A percentile compares a stretch with the other conserved stretches of the same genome.
These are phyloP conservation scores for Drosophila hamatofila DNA, from an alignment of 2,888 invertebrate species.

Conservation along the genomic window DNA sequence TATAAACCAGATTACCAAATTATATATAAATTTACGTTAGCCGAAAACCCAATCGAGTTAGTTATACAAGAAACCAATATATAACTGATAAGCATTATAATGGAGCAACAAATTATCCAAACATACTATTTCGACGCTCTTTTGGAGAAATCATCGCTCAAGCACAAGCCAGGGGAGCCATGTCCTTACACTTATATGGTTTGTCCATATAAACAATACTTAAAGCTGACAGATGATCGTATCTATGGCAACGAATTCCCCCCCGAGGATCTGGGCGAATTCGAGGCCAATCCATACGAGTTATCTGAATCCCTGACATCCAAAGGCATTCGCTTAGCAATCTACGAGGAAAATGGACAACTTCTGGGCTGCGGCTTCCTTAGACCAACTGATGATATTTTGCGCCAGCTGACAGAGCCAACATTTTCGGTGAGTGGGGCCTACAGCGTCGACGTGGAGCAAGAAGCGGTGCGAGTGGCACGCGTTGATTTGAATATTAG, in stretches of 20 bases:
- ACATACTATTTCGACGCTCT: constrained; percentile 51
- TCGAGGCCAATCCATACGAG: constrained; percentile 61
- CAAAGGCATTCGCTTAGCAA: constrained; percentile 45
- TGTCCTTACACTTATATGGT: constrained; percentile 26
- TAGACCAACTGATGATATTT: constrained; percentile 49
- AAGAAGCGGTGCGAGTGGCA: constrained; percentile 50
- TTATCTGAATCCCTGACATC: constrained; percentile 40
- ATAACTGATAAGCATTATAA: constrained; percentile 9
- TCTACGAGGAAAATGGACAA: constrained; percentile 23
- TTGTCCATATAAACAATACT: constrained; percentile 35
- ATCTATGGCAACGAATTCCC: constrained; percentile 33
- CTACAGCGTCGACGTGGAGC: constrained; percentile 45
- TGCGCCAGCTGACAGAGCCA: constrained; percentile 62
- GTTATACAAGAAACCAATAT: background rate
- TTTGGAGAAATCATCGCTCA: constrained; percentile 28
- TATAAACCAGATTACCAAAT: background rate
- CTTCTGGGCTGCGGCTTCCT: constrained; percentile 57
- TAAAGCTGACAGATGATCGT: constrained; percentile 43
- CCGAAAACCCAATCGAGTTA: background rate
- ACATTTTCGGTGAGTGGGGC: constrained; percentile 54
- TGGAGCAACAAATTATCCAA: constrained; percentile 41
- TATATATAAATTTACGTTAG: background rate
- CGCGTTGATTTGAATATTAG: constrained; percentile 62
- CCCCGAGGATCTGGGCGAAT: constrained; percentile 20
- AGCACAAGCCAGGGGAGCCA: background rate